These are phyloP conservation scores for Zaprionus nigranus DNA, from an alignment of 1,140 invertebrate genomes.

Conservation along the genomic window DNA sequence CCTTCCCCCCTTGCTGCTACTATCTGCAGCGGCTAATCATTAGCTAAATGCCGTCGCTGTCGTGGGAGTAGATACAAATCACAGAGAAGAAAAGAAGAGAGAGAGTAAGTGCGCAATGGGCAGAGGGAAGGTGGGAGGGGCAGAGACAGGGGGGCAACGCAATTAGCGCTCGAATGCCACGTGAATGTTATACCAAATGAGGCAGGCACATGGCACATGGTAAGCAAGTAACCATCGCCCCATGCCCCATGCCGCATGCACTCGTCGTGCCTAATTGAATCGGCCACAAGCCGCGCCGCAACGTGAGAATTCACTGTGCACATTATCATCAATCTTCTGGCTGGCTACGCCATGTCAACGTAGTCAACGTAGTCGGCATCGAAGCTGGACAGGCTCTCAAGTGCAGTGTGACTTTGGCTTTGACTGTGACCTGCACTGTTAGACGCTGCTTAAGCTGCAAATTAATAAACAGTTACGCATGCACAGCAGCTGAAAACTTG, in stretches of 20 bases:
- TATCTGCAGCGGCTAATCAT: slow-evolving; percentile 71
- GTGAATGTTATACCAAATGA: slow-evolving; percentile 51
- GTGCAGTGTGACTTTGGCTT: not conserved
- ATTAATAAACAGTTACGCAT: slow-evolving; percentile 82
- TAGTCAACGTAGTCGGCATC: not conserved
- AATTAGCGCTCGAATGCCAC: slow-evolving; percentile 61
- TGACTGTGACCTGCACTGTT: slow-evolving; percentile 14
- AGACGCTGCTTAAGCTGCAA: slow-evolving; percentile 41
- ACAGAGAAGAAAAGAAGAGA: not conserved
- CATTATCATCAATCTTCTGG: slow-evolving; percentile 49
- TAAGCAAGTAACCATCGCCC: not conserved
- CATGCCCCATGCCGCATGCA: not conserved
- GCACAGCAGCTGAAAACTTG: slow-evolving; percentile 58
- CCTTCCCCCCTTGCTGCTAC: slow-evolving; percentile 1
- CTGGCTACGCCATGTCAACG: slow-evolving; percentile 24
- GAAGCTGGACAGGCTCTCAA: not conserved
- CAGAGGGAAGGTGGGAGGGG: not conserved
- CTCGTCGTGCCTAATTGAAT: slow-evolving; percentile 38
- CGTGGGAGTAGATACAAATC: slow-evolving; percentile 69
- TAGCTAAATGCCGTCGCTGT: slow-evolving; percentile 60
- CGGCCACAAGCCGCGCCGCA: slow-evolving; percentile 35
- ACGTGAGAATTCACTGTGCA: slow-evolving; percentile 46
- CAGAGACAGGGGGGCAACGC: slow-evolving; percentile 36
- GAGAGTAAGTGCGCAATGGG: not conserved
- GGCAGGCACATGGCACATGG: slow-evolving; percentile 26